Evolutionary conservation across 2,888 invertebrate genomes (phyloP), one percentile per base, ranked within the genome.

Genomic region (Oscheius sp.): DNA sequence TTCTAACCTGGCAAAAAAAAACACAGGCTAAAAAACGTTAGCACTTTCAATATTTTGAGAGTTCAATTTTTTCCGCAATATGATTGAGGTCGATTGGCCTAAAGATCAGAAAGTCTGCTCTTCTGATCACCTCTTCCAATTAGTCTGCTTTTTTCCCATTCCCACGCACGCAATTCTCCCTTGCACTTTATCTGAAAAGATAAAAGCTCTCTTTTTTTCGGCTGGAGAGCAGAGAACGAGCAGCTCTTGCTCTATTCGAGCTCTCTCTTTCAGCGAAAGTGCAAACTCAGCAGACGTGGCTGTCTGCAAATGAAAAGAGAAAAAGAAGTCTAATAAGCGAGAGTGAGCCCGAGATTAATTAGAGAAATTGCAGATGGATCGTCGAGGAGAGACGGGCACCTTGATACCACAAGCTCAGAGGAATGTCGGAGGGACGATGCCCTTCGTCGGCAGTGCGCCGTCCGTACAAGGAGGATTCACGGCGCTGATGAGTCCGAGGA

Each of bases 371-470:
- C 73, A 73, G 73, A 73, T 73, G 73, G 73, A 73, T 33, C 62
- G 73, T 21, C 62, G 73, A 29, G 42, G 42, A 63, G 73, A 73
- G 63, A 73, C 73, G 65, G 73, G 73, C 10, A 73, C 73, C 10
- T 48, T 73, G 47, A 73, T 73, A n/a, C 73, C 73, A 10, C 73
- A 73, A 55, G 62, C 73, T 9, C 73, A 73, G 37, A 47, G 73
- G n/a, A 57, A 57, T 13, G 55, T 68, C 68, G 53, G 55, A 21
- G 63, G 53, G 33, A 47, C 32, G 9, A 48, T 71, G 71, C 62
- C 37, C 33, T 73, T 73, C 55, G 68, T 68, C 55, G 73, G 73
- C 4, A 63, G 63, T 65, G 73, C 73, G n/a, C 73, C 73, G 13
- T 42, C 73, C 29, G 13, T 3, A 11, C 42, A 53, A n/a, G 65